Evolutionary conservation across 1,140 invertebrate genomes (phyloP).

Genomic region (Cydia amplana): DNA sequence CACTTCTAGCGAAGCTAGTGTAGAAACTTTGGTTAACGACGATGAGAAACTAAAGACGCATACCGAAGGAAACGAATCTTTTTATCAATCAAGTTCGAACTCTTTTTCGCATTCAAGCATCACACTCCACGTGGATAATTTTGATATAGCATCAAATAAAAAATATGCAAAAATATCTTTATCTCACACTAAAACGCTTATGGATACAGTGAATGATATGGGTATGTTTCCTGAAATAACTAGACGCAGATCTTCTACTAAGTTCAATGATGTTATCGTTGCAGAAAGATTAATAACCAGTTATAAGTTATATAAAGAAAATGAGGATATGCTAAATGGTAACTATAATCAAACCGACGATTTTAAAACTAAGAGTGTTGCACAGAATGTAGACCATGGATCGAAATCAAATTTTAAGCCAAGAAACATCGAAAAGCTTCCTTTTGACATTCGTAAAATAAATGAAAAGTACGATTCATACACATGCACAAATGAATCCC

Average conservation of each 20-base stretch:
- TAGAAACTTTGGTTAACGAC: neutral
- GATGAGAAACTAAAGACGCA: neutral
- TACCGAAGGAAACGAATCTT: neutral
- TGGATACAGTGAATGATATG: slow-evolving; percentile 47
- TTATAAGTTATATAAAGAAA: slow-evolving; percentile 6
- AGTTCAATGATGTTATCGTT: slow-evolving; percentile 34
- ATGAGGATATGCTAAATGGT: slow-evolving; percentile 39
- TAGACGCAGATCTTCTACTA: slow-evolving; percentile 13
- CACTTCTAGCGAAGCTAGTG: neutral
- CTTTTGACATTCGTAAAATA: slow-evolving; percentile 43
- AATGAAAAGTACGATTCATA: slow-evolving; percentile 44
- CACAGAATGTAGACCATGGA: slow-evolving; percentile 32
- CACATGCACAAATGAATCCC: slow-evolving; percentile 45
- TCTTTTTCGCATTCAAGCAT: neutral
- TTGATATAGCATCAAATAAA: neutral
- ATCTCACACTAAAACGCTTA: slow-evolving; percentile 25
- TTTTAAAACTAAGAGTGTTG: slow-evolving; percentile 44
- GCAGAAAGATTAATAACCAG: neutral
- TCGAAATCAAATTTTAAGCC: slow-evolving; percentile 38
- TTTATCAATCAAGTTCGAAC: neutral
- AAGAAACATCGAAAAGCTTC: slow-evolving; percentile 40
- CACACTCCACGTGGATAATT: neutral
- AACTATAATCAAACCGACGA: slow-evolving; percentile 34
- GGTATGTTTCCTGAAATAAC: slow-evolving; percentile 43
- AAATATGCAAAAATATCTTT: slow-evolving; percentile 4